Evolutionary conservation across 1,140 invertebrate species (phyloP).

Genomic region (Plodia interpunctella): DNA sequence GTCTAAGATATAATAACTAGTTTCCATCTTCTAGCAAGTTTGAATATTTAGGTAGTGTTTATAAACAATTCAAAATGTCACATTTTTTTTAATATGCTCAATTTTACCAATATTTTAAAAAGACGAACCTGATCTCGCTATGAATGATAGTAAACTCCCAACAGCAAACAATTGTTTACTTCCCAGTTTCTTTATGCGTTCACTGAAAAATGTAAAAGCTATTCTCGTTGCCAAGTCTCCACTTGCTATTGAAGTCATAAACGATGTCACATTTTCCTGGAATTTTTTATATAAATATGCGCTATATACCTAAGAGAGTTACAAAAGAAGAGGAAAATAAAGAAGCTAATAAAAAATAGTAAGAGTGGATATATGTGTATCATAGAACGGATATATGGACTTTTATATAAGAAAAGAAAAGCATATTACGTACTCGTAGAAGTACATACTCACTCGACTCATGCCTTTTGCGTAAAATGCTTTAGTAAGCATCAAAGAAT

Average conservation of each 20-base stretch:
- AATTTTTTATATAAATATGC: too few species aligned
- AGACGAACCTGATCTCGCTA: constrained; percentile 32
- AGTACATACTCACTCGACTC: not conserved
- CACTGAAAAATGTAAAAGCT: not conserved
- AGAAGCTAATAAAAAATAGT: too few species aligned
- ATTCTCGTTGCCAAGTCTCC: not conserved
- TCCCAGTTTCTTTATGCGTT: not conserved
- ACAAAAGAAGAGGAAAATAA: too few species aligned
- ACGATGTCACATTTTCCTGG: not conserved
- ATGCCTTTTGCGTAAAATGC: not conserved
- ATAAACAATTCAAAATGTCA: too few species aligned
- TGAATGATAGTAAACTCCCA: constrained; percentile 20
- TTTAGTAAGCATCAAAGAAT: constrained; percentile 1
- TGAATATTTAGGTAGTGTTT: too few species aligned
- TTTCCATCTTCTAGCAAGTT: too few species aligned
- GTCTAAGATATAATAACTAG: constrained; percentile 14
- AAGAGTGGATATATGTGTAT: too few species aligned
- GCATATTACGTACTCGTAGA: not conserved
- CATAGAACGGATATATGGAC: too few species aligned
- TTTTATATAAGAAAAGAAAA: not conserved
- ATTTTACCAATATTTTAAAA: too few species aligned
- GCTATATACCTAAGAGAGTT: too few species aligned
- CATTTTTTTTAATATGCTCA: constrained; percentile 12
- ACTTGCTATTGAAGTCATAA: not conserved
- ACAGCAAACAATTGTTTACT: constrained; percentile 1